Conservation (phyloP, 1,140 invertebrate genomes). For the Bombus difficillimus region DNA sequence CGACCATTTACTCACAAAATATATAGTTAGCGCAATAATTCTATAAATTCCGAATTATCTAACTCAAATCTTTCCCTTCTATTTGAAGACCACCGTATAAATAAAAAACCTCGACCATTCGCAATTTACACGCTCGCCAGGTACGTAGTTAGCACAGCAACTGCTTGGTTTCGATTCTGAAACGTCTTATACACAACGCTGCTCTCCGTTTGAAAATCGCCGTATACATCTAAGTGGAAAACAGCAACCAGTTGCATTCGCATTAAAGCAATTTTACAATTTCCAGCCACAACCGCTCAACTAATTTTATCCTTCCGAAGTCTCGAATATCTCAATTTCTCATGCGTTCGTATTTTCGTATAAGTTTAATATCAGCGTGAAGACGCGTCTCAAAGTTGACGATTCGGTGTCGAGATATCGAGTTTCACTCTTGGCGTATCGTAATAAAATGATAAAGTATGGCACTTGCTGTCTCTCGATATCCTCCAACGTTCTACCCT, state of each 20-base stretch:
- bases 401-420: background rate
- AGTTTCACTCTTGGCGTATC: background rate
- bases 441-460: slow-evolving; percentile 6
- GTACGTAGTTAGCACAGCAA: too few relatives aligned
- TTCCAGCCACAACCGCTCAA: background rate
- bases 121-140: too few relatives aligned
- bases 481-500: background rate
- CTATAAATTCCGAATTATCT: too few relatives aligned
- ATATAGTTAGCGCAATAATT: too few relatives aligned
- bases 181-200: too few relatives aligned
- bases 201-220: too few relatives aligned
- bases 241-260: background rate
- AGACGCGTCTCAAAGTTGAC: background rate
- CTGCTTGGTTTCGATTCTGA: too few relatives aligned
- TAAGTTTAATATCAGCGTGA: background rate
- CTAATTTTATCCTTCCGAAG: background rate
- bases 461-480: background rate
- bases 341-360: background rate
- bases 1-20: too few relatives aligned
- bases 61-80: too few relatives aligned
- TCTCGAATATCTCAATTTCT: background rate
- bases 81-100: too few relatives aligned
- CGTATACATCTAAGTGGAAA: too few relatives aligned
- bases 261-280: background rate
- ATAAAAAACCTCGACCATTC: too few relatives aligned